phyloP scores from a whole-genome alignment of 2,888 invertebrate species.

The Cephonodes hylas region DNA sequence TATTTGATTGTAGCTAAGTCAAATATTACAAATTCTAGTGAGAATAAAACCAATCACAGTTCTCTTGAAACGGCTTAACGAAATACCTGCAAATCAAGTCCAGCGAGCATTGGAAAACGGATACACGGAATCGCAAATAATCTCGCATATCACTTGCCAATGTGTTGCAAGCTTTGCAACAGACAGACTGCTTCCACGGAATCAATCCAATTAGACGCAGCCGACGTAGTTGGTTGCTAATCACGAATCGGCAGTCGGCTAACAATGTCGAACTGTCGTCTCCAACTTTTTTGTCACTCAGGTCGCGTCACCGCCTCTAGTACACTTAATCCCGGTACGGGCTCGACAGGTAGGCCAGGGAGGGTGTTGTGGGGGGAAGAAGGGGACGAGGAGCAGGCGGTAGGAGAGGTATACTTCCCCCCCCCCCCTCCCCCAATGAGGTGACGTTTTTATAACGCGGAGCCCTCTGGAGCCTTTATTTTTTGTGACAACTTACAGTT shows the following conservation, averaged over 20 bases:
- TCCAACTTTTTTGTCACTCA: constrained; percentile 12
- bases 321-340: constrained; percentile 35
- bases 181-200: not conserved
- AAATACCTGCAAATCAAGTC: too few species aligned
- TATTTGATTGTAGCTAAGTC: too few species aligned
- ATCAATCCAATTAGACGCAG: constrained; percentile 1
- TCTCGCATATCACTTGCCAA: not conserved
- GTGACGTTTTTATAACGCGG: constrained; percentile 45
- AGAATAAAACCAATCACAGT: too few species aligned
- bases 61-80: too few species aligned
- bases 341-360: constrained; percentile 8
- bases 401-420: not conserved
- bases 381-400: not conserved
- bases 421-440: constrained; percentile 26
- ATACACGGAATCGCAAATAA: not conserved
- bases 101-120: too few species aligned
- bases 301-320: constrained; percentile 10
- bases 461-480: constrained; percentile 34
- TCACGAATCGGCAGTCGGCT: not conserved
- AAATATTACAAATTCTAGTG: too few species aligned
- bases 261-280: constrained; percentile 10
- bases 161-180: not conserved
- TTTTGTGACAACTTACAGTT: constrained; percentile 33
- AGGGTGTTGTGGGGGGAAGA: too few species aligned
- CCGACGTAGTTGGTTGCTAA: constrained; percentile 1